Conservation (phyloP, 1,140 invertebrate species). For the Zaprionus ornatus region DNA sequence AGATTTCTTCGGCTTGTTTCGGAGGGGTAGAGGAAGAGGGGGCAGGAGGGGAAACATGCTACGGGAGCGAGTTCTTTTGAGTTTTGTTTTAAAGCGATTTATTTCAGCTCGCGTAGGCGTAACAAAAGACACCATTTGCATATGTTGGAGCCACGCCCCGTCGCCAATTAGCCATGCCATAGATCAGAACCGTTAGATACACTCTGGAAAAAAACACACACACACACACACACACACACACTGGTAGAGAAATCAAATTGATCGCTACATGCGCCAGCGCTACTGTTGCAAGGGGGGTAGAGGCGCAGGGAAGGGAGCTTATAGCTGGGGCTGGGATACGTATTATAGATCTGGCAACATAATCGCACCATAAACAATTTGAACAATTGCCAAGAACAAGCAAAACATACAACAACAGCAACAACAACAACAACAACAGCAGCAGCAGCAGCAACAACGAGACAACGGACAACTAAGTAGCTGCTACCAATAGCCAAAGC, state of each 20-base stretch:
- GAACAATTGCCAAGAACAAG: conserved; percentile 79
- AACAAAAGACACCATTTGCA: conserved; percentile 77
- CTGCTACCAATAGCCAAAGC: conserved; percentile 81
- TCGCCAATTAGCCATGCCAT: conserved; percentile 74
- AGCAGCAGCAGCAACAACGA: conserved; percentile 22
- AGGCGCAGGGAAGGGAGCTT: not conserved
- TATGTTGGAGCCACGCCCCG: conserved; percentile 29
- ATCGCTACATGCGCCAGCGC: conserved; percentile 19
- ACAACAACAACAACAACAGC: conserved; percentile 23
- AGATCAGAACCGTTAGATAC: conserved; percentile 68
- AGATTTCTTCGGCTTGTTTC: conserved; percentile 24
- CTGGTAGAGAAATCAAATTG: conserved; percentile 33
- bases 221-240: conserved; percentile 12
- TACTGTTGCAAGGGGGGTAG: not conserved
- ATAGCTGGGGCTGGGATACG: conserved; percentile 4
- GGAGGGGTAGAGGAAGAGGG: not conserved
- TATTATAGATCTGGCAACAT: conserved; percentile 40
- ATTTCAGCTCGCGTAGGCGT: conserved; percentile 59
- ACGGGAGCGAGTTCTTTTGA: not conserved
- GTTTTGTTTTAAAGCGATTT: conserved; percentile 27
- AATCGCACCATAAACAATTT: conserved; percentile 64
- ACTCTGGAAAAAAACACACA: conserved; percentile 12
- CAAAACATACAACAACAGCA: conserved; percentile 29
- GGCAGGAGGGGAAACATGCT: not conserved
- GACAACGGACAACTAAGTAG: conserved; percentile 75